phyloP scores from a whole-genome alignment of 1,140 invertebrate species.

The Rhyacophila brunnea region DNA sequence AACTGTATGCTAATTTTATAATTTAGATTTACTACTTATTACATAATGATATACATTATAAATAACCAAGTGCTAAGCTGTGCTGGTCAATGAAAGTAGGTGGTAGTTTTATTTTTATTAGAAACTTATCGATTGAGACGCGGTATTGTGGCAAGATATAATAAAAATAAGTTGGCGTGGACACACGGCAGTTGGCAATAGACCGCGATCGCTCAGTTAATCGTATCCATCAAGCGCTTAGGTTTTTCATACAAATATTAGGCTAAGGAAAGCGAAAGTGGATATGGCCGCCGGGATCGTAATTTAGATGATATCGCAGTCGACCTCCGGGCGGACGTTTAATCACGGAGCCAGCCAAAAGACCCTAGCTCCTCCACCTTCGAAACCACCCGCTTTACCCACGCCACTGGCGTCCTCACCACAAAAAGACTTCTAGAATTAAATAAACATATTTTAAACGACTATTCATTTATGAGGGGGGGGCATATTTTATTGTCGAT shows the following conservation, averaged over 20 bases:
- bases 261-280: conserved; percentile 33
- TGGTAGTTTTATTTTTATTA: no score
- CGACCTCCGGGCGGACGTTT: conserved; percentile 18
- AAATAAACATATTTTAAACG: no score
- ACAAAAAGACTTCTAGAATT: background rate
- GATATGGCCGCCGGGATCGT: conserved; percentile 29
- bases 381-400: background rate
- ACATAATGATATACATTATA: no score
- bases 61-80: no score
- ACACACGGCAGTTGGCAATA: background rate
- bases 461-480: no score
- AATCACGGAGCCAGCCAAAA: conserved; percentile 26
- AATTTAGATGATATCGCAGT: conserved; percentile 33
- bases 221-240: conserved; percentile 35
- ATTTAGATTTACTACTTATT: no score
- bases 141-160: conserved; percentile 3
- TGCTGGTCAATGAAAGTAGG: no score
- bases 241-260: conserved; percentile 35
- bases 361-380: conserved; percentile 1
- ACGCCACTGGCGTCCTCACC: background rate
- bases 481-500: no score
- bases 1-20: no score
- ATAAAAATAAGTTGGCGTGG: no score
- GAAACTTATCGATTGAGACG: background rate
- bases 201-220: conserved; percentile 20